Conservation (phyloP, 53 echinoderm and acorn worm species). For the Actinopyga echinites region DNA sequence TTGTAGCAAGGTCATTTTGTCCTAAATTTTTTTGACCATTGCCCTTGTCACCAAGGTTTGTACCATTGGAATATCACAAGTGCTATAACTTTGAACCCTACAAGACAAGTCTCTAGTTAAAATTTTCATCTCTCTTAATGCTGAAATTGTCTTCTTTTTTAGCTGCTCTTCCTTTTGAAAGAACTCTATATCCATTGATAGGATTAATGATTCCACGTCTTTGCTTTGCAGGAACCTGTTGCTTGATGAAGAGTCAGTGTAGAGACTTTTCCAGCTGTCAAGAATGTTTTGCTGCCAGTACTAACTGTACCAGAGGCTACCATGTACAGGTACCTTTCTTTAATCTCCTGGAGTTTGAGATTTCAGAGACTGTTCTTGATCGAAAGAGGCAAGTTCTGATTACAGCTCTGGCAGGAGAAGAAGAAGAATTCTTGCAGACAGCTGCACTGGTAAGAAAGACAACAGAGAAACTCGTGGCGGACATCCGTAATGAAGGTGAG, state of each 20-base stretch:
- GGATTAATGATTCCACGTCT: neutral
- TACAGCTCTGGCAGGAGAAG: conserved; percentile 47
- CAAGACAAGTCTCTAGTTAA: too few species aligned
- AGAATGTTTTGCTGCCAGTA: conserved; percentile 46
- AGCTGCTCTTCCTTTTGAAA: neutral
- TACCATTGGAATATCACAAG: too few species aligned
- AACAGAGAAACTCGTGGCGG: conserved; percentile 45
- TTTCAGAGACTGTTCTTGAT: conserved; percentile 31
- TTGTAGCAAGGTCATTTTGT: too few species aligned
- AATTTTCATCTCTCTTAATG: neutral
- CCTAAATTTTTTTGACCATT: too few species aligned
- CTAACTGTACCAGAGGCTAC: conserved; percentile 54
- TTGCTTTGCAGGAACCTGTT: conserved; percentile 60
- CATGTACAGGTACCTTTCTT: conserved; percentile 67
- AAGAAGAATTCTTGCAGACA: conserved; percentile 44
- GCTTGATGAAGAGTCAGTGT: conserved; percentile 52
- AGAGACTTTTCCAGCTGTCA: conserved; percentile 48
- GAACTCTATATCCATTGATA: too few species aligned
- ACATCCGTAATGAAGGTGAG: conserved; percentile 60
- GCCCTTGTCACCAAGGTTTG: too few species aligned
- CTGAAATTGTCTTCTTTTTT: neutral
- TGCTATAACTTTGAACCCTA: too few species aligned
- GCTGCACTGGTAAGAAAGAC: conserved; percentile 43
- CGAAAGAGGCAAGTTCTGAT: conserved; percentile 50
- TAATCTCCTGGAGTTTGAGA: conserved; percentile 41